Conservation (phyloP, 1,140 invertebrate genomes). For the Diachasmimorpha longicaudata region DNA sequence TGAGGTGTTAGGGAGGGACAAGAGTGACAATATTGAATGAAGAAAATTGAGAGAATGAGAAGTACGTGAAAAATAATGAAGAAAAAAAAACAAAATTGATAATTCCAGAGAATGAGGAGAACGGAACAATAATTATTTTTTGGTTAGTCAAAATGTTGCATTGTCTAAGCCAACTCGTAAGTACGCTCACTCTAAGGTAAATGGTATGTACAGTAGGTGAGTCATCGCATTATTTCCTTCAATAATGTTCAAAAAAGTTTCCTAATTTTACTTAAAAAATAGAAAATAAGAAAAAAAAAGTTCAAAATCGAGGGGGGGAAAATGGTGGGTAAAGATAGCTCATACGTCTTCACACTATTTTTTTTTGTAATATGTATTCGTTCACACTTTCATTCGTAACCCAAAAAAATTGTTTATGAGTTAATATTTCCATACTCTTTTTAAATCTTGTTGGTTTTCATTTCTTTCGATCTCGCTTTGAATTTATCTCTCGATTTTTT, state of each 20-base stretch:
- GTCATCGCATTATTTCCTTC: constrained; percentile 33
- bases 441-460: constrained; percentile 52
- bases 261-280: constrained; percentile 5
- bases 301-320: background rate
- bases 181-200: constrained; percentile 64
- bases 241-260: background rate
- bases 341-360: background rate
- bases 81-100: background rate
- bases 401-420: background rate
- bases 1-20: background rate
- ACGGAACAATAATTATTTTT: constrained; percentile 43
- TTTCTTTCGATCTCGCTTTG: constrained; percentile 7
- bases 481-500: constrained; percentile 18
- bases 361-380: background rate
- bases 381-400: background rate
- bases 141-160: constrained; percentile 44
- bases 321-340: background rate
- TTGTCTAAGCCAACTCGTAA: constrained; percentile 43
- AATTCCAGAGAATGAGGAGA: constrained; percentile 36
- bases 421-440: constrained; percentile 42
- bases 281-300: background rate
- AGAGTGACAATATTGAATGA: background rate
- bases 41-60: background rate
- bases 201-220: constrained; percentile 65
- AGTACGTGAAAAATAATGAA: background rate